Conservation (phyloP, 2,888 invertebrate species). For the Flabesymbios commensalis region DNA sequence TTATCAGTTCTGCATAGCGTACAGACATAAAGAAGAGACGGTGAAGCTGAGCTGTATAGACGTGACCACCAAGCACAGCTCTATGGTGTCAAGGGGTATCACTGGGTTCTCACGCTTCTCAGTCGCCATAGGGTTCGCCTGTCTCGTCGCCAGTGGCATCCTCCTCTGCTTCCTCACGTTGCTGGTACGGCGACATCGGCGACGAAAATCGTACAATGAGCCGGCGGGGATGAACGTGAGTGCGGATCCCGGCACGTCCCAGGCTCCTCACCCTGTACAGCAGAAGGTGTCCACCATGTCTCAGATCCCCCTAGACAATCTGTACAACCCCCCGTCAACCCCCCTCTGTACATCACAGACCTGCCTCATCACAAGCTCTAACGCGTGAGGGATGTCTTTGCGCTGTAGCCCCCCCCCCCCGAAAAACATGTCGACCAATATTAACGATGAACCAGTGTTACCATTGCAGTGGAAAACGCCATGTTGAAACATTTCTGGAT, state of each 20-base stretch:
- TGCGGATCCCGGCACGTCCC: not conserved
- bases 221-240: conserved; percentile 29
- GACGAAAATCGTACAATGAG: conserved; percentile 56
- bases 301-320: conserved; percentile 61
- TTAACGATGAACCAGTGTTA: too few species aligned
- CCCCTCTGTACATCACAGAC: conserved; percentile 54
- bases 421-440: too few species aligned
- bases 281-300: conserved; percentile 53
- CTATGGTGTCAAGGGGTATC: conserved; percentile 19
- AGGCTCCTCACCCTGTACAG: too few species aligned
- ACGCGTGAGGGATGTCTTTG: too few species aligned
- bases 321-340: conserved; percentile 57
- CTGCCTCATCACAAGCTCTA: conserved; percentile 49
- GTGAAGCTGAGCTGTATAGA: conserved; percentile 54
- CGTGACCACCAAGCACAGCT: conserved; percentile 19
- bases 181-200: conserved; percentile 50
- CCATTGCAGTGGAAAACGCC: too few species aligned
- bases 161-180: conserved; percentile 57
- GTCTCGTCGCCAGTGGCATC: conserved; percentile 43
- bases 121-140: conserved; percentile 40
- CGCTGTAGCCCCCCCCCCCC: too few species aligned
- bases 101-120: conserved; percentile 17
- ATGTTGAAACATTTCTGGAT: too few species aligned
- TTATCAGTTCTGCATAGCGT: conserved; percentile 63
- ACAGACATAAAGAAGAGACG: conserved; percentile 30